A percentile compares a stretch with the other conserved stretches of the same genome.
phyloP scores from a whole-genome alignment of 2,797 vertebrate genomes.

The Mus spretus region DNA sequence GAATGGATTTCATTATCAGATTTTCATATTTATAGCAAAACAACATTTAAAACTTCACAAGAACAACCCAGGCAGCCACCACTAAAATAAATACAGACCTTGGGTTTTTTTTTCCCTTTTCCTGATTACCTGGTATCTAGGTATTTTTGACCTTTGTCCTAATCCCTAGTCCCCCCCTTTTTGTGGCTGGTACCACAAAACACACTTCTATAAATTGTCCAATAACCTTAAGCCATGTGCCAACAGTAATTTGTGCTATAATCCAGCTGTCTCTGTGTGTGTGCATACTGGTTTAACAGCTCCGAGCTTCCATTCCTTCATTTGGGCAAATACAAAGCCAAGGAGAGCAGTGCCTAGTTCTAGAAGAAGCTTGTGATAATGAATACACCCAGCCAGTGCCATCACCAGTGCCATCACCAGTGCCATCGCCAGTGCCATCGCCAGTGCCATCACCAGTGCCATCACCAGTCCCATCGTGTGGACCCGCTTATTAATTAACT shows the following conservation, averaged over 20 bases:
- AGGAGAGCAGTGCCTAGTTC: neutral
- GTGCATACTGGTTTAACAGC: neutral
- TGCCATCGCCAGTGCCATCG: neutral
- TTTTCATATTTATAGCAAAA: neutral
- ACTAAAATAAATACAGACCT: constrained; percentile 46
- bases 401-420: neutral
- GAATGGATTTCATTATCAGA: neutral
- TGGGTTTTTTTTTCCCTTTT: neutral
- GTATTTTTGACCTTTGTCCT: constrained; percentile 19
- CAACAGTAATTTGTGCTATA: neutral
- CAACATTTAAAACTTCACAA: constrained; percentile 47
- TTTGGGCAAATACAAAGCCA: neutral
- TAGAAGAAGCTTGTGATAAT: neutral
- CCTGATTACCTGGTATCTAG: neutral
- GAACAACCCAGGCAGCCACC: constrained; percentile 19
- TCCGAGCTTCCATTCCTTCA: constrained; percentile 9
- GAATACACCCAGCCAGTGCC: neutral
- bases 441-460: neutral
- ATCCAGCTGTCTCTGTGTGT: neutral
- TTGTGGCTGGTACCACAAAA: neutral
- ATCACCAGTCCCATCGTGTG: neutral
- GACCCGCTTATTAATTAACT: constrained; percentile 7
- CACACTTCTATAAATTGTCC: neutral
- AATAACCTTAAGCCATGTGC: neutral
- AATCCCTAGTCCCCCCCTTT: neutral